phyloP scores from a whole-genome alignment of 2,113 vertebrate species.

The Raja brachyura region DNA sequence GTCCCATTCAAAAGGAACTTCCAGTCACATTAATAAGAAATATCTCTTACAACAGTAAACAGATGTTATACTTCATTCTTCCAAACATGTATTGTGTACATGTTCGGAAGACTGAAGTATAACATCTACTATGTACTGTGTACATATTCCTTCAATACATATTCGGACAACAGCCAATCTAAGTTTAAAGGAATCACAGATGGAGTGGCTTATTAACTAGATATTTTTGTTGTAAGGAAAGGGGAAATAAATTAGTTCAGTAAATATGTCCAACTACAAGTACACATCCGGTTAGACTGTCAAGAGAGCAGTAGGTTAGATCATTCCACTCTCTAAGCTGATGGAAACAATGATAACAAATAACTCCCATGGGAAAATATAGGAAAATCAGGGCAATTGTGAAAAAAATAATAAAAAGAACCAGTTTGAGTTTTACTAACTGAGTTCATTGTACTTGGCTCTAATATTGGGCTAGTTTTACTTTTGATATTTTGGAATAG shows the following conservation, averaged over 20 bases:
- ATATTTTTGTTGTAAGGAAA: neutral
- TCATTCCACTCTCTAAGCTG: slow-evolving; percentile 21
- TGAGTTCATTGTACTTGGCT: slow-evolving; percentile 22
- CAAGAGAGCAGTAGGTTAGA: slow-evolving; percentile 18
- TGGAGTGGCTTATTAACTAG: neutral
- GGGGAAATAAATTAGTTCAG: slow-evolving; percentile 25
- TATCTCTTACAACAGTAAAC: neutral
- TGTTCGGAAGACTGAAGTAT: too few relatives aligned
- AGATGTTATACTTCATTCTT: too few relatives aligned
- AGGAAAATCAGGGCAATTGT: slow-evolving; percentile 4
- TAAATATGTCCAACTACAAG: neutral
- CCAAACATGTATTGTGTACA: too few relatives aligned
- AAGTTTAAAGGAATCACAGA: slow-evolving; percentile 7
- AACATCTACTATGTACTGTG: too few relatives aligned
- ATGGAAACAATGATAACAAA: slow-evolving; percentile 22
- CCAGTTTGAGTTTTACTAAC: slow-evolving; percentile 19
- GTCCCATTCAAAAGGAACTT: neutral
- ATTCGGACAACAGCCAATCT: neutral
- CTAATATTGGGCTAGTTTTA: neutral
- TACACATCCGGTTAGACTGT: slow-evolving; percentile 29
- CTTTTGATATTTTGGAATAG: slow-evolving; percentile 14
- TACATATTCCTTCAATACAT: too few relatives aligned
- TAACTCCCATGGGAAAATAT: slow-evolving; percentile 13
- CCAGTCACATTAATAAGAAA: neutral
- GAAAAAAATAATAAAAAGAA: slow-evolving; percentile 9